Evolutionary conservation across 2,888 invertebrate species (phyloP).

Genomic region (Lycaena phlaeas): DNA sequence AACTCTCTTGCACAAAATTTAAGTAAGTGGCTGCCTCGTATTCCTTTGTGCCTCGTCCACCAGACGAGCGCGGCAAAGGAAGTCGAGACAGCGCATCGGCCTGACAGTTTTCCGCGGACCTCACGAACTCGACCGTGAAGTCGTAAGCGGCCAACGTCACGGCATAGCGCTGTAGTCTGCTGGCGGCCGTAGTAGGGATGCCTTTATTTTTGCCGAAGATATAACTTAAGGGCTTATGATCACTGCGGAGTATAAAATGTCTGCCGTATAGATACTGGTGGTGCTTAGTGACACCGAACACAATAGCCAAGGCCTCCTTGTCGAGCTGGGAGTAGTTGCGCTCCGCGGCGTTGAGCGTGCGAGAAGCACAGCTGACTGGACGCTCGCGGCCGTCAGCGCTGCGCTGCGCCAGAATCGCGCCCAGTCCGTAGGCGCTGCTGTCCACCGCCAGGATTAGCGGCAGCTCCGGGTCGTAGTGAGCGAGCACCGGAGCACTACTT

Average conservation of each 20-base stretch:
- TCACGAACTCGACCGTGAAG: slow-evolving; percentile 19
- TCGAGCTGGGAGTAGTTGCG: slow-evolving; percentile 23
- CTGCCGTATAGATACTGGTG: slow-evolving; percentile 21
- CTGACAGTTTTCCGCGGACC: slow-evolving; percentile 16
- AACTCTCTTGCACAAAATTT: slow-evolving; percentile 12
- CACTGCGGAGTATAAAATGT: slow-evolving; percentile 27
- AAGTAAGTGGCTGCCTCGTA: slow-evolving; percentile 5
- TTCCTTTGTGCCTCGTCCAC: not conserved
- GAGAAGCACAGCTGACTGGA: slow-evolving; percentile 21
- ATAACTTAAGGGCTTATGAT: slow-evolving; percentile 38
- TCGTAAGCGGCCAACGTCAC: slow-evolving; percentile 30
- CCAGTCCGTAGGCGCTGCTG: slow-evolving; percentile 10
- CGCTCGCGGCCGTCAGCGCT: slow-evolving; percentile 12
- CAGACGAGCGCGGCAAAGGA: slow-evolving; percentile 11
- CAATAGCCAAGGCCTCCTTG: slow-evolving; percentile 22
- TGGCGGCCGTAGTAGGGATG: slow-evolving; percentile 26
- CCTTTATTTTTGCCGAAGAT: slow-evolving; percentile 30
- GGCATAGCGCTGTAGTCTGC: slow-evolving; percentile 29
- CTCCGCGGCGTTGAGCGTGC: slow-evolving; percentile 22
- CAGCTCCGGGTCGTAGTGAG: slow-evolving; percentile 13
- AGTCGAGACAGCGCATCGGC: slow-evolving; percentile 21
- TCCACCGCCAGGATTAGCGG: slow-evolving; percentile 12
- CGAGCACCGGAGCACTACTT: slow-evolving; percentile 9
- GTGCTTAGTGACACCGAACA: slow-evolving; percentile 18
- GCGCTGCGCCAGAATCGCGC: slow-evolving; percentile 11